A percentile compares a stretch with the other conserved stretches of the same genome.
Conservation (phyloP, 2,797 vertebrate species). For the Aeoliscus strigatus region DNA sequence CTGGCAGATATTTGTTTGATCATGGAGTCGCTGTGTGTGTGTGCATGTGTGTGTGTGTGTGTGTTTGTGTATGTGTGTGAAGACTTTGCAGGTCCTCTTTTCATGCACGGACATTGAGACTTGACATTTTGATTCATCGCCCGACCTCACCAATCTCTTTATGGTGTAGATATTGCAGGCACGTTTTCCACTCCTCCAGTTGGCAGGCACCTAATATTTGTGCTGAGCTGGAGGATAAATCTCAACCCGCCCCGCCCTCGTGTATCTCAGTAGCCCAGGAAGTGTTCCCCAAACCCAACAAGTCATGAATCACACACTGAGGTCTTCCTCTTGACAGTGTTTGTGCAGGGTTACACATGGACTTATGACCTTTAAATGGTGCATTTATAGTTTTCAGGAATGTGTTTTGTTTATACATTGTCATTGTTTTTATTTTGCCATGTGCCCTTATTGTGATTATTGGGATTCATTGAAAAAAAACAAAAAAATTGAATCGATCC, state of each 20-base stretch:
- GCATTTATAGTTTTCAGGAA: too few relatives aligned
- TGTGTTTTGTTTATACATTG: too few relatives aligned
- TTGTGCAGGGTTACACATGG: background rate
- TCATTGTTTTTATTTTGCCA: too few relatives aligned
- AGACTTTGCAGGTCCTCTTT: constrained; percentile 24
- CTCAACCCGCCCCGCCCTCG: background rate
- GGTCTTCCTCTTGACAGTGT: constrained; percentile 17
- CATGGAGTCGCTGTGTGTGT: constrained; percentile 10
- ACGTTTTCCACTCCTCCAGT: constrained; percentile 10
- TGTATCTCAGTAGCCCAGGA: constrained; percentile 8
- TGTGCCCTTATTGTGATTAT: too few relatives aligned
- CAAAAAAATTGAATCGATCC: too few relatives aligned
- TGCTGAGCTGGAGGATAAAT: constrained; percentile 11
- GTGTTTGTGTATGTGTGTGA: constrained; percentile 8
- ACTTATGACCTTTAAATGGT: too few relatives aligned
- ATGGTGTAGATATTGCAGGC: constrained; percentile 5
- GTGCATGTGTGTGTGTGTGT: constrained; percentile 8
- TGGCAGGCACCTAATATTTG: constrained; percentile 7
- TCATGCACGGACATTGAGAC: constrained; percentile 25
- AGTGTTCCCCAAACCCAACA: constrained; percentile 3
- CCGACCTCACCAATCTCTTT: constrained; percentile 8
- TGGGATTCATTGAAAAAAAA: too few relatives aligned
- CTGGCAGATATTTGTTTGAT: constrained; percentile 43
- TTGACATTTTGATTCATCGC: constrained; percentile 42
- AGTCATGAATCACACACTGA: constrained; percentile 9